These are phyloP conservation scores for Lagria hirta DNA, from an alignment of 2,888 invertebrate genomes.

Conservation along the genomic window DNA sequence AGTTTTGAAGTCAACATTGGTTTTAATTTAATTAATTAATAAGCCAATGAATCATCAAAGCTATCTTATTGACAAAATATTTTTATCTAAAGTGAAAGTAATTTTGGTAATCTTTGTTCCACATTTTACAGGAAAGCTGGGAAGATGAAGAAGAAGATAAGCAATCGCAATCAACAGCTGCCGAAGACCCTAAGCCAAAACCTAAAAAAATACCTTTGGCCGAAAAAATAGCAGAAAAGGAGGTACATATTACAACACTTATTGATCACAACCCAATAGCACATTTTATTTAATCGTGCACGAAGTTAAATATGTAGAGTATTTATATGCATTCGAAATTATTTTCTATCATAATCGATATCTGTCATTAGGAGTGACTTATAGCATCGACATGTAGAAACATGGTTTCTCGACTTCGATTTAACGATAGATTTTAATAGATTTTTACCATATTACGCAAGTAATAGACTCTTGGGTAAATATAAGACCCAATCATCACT, in stretches of 20 bases:
- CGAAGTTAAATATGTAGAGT: too few relatives aligned
- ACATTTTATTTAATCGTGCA: too few relatives aligned
- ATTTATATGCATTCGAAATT: neutral
- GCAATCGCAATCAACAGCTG: constrained; percentile 62
- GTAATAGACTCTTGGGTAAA: too few relatives aligned
- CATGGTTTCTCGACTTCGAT: too few relatives aligned
- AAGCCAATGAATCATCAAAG: constrained; percentile 20
- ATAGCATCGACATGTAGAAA: too few relatives aligned
- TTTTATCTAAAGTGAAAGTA: constrained; percentile 14
- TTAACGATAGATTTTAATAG: too few relatives aligned
- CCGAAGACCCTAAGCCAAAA: constrained; percentile 54
- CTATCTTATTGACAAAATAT: neutral
- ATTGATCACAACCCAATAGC: too few relatives aligned
- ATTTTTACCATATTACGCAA: too few relatives aligned
- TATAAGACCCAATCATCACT: too few relatives aligned
- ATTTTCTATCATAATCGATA: neutral
- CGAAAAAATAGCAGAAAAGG: constrained; percentile 86
- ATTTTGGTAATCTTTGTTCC: constrained; percentile 4
- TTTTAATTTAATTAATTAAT: constrained; percentile 9
- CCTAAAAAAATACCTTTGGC: constrained; percentile 71
- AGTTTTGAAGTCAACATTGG: neutral
- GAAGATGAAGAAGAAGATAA: constrained; percentile 87
- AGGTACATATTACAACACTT: constrained; percentile 58
- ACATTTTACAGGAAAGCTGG: constrained; percentile 79
- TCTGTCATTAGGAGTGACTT: neutral